phyloP scores from a whole-genome alignment of 2,888 invertebrate species.

The Cataglyphis livida region DNA sequence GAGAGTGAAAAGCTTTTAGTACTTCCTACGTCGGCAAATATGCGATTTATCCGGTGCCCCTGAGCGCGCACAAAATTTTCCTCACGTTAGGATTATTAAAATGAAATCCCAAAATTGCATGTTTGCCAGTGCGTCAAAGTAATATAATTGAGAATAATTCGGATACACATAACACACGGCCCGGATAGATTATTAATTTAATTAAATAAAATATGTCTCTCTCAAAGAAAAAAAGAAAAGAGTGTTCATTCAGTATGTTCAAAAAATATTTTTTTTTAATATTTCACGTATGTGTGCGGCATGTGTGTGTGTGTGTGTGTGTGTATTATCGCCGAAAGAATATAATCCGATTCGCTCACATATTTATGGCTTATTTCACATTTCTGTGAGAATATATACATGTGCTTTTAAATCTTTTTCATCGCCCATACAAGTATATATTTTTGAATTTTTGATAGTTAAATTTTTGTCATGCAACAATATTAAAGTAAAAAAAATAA shows the following conservation, averaged over 20 bases:
- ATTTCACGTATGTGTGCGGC: neutral
- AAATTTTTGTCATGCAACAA: neutral
- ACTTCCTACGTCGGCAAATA: conserved; percentile 80
- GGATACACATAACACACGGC: neutral
- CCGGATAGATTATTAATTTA: conserved; percentile 29
- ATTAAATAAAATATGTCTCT: conserved; percentile 7
- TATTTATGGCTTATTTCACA: conserved; percentile 4
- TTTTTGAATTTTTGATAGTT: neutral
- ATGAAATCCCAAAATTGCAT: conserved; percentile 47
- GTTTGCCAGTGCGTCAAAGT: conserved; percentile 4
- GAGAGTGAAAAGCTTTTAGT: conserved; percentile 80
- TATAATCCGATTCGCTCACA: neutral
- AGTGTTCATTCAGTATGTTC: too few species aligned
- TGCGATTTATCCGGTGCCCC: conserved; percentile 79
- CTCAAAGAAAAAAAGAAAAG: neutral
- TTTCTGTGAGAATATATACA: neutral
- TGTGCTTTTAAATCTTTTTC: neutral
- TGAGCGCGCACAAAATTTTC: conserved; percentile 60
- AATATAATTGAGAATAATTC: conserved; percentile 34
- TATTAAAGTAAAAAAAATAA: neutral
- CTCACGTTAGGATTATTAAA: conserved; percentile 48
- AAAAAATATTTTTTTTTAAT: conserved; percentile 13
- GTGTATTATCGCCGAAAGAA: neutral
- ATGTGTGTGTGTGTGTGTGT: neutral
- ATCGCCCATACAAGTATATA: neutral